Evolutionary conservation across 2,797 vertebrate genomes (phyloP), one percentile per base, ranked within the genome.

Genomic region (Danio kyathit): DNA sequence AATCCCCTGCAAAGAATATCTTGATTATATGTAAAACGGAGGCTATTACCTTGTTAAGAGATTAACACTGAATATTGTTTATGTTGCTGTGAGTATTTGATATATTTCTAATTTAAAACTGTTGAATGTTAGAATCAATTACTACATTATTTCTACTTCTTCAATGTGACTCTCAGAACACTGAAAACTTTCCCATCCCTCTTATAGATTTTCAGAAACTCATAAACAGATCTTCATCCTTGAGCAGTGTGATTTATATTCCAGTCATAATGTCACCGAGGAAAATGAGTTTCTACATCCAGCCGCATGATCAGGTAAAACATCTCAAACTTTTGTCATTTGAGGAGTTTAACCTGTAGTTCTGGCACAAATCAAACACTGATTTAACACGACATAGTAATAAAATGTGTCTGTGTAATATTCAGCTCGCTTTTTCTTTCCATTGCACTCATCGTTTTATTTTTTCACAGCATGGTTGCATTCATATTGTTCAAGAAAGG

Each of bases 401-500:
- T 75, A 75, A 63, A 75, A 40, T 7, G 48, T 52, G 67, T 52
- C 66, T 91, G 93, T 91, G 91, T 89, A 92, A 92, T 90, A 82
- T 74, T 87, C 88, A 75, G 40, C 51, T 13, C 19, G 21, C 9
- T 60, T 49, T 40, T 19, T 41, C 12, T 51, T 38, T 61, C 49
- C 5, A 14, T 7, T 4, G 9, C 9, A 5, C 60, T 67, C 44
- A 65, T 21, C 21, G 7, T 73, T 5, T 2, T 48, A 48, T 43
- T 5, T 5, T 49, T 51, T 7, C 40, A 46, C 17, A 57, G 7
- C 40, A 43, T 1, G n/a, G 51, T 6, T 73, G 41, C 70, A 44
- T 11, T 57, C 7, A 71, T 43, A 13, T 54, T 38, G 13, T 14
- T 11, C 38, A 43, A 64, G 17, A 43, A 13, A 19, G 14, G 5